phyloP scores from a whole-genome alignment of 2,888 invertebrate species.

The Lomographa bimaculata region DNA sequence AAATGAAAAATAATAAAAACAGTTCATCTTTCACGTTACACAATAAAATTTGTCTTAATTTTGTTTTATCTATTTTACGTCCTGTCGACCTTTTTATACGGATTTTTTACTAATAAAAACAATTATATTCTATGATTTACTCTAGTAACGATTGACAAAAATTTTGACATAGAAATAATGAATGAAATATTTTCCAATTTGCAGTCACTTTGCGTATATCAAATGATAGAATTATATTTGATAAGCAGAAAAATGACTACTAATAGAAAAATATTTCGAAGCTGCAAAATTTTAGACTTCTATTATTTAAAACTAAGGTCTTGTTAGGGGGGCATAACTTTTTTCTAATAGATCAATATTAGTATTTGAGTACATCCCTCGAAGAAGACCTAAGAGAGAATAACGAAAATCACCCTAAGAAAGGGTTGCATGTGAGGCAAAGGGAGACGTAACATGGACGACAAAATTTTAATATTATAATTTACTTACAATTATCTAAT shows the following conservation, averaged over 20 bases:
- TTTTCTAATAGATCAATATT: no score
- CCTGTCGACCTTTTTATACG: slow-evolving; percentile 41
- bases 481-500: slow-evolving; percentile 82
- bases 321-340: slow-evolving; percentile 27
- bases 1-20: slow-evolving; percentile 84
- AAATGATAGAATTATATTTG: neutral
- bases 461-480: slow-evolving; percentile 73
- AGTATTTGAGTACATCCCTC: slow-evolving; percentile 52
- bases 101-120: neutral
- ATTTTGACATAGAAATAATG: neutral
- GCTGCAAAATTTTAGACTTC: no score
- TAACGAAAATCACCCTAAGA: no score
- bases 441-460: slow-evolving; percentile 53
- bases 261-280: slow-evolving; percentile 15
- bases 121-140: neutral
- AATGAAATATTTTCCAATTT: slow-evolving; percentile 9
- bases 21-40: slow-evolving; percentile 82
- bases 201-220: slow-evolving; percentile 11
- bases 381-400: slow-evolving; percentile 68
- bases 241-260: slow-evolving; percentile 13
- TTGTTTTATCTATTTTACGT: slow-evolving; percentile 66
- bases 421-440: no score
- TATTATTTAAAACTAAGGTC: no score
- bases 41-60: slow-evolving; percentile 81
- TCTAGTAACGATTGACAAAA: no score